phyloP scores from a whole-genome alignment of 2,888 invertebrate species.

The Leucophenga montana region DNA sequence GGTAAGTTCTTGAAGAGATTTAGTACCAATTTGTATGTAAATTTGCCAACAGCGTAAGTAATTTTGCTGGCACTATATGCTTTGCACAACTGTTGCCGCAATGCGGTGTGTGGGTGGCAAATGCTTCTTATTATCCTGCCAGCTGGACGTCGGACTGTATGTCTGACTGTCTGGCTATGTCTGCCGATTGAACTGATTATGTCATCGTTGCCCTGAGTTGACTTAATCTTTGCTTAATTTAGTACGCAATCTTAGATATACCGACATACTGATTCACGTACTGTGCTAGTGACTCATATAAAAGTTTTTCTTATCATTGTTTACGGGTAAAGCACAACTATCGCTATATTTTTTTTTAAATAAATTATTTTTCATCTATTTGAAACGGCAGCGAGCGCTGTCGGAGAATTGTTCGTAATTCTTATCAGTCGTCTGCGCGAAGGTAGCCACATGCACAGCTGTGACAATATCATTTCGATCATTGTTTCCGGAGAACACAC shows the following conservation, averaged over 20 bases:
- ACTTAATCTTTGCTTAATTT: background rate
- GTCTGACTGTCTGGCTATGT: background rate
- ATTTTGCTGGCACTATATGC: constrained; percentile 35
- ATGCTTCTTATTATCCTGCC: too few species aligned
- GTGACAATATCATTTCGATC: background rate
- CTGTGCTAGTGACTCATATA: background rate
- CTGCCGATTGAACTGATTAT: background rate
- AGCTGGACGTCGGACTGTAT: too few species aligned
- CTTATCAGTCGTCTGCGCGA: background rate
- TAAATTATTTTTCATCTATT: background rate
- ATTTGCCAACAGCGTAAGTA: constrained; percentile 41
- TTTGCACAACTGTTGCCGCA: background rate
- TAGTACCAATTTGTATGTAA: constrained; percentile 48
- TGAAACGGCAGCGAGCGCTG: too few species aligned
- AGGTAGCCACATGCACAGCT: background rate
- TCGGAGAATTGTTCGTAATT: background rate
- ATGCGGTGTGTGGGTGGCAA: background rate
- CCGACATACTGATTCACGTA: background rate
- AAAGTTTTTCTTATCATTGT: background rate
- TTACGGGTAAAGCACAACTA: background rate
- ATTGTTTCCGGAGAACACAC: too few species aligned
- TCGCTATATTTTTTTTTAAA: too few species aligned
- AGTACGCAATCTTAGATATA: background rate
- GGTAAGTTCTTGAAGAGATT: constrained; percentile 20
- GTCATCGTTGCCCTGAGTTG: constrained; percentile 19